Conservation (phyloP, 2,113 vertebrate species). For the Phylloscopus whistleri region DNA sequence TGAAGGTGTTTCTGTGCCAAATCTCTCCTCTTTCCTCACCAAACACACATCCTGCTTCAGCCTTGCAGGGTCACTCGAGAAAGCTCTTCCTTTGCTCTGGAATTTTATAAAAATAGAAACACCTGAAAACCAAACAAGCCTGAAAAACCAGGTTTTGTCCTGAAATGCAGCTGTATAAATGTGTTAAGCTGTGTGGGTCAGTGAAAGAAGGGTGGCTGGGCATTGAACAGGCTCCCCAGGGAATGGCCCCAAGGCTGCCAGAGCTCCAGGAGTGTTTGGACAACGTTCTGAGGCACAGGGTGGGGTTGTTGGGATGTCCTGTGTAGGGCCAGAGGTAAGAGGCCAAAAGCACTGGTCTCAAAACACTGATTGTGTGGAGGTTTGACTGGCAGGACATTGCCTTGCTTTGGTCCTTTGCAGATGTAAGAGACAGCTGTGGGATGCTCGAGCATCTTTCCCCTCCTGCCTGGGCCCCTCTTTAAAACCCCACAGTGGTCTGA, state of each 20-base stretch:
- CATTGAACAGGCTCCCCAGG: background rate
- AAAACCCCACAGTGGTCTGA: background rate
- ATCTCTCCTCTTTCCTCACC: background rate
- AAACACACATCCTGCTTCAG: background rate
- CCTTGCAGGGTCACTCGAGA: background rate
- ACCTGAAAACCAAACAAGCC: background rate
- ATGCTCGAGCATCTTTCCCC: background rate
- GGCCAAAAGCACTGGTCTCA: background rate
- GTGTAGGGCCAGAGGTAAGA: background rate
- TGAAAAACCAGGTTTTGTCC: background rate
- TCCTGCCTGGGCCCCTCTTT: background rate
- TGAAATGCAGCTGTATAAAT: background rate
- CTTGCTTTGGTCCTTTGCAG: background rate
- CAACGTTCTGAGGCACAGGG: background rate
- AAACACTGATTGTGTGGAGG: accelerated
- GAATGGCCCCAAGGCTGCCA: background rate
- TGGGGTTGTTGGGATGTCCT: background rate
- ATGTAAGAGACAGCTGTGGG: background rate
- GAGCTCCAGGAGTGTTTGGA: background rate
- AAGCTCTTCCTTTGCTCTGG: background rate
- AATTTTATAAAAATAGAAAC: background rate
- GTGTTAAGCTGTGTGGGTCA: accelerated
- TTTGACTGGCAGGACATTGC: background rate
- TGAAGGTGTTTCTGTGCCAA: background rate
- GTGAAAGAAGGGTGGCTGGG: background rate